A percentile compares a stretch with the other conserved stretches of the same genome.
These are phyloP conservation scores for Fundulus diaphanus DNA, from an alignment of 2,797 vertebrate species.

Conservation along the genomic window DNA sequence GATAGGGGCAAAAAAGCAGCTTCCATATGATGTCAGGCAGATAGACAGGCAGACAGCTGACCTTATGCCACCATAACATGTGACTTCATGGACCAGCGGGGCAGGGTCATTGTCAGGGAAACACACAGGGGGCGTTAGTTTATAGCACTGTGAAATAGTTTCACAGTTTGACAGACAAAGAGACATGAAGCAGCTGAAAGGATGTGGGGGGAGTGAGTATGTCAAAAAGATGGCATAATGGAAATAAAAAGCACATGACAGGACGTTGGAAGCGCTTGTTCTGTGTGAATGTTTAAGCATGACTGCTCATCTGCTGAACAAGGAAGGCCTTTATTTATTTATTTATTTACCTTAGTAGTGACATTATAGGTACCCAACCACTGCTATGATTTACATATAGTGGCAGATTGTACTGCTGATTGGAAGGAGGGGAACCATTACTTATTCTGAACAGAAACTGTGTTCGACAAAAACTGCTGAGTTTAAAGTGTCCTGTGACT, in stretches of 20 bases:
- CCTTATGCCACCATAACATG: slow-evolving; percentile 25
- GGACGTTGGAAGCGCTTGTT: slow-evolving; percentile 24
- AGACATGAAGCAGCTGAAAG: slow-evolving; percentile 15
- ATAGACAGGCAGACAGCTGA: slow-evolving; percentile 63
- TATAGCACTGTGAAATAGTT: slow-evolving; percentile 44
- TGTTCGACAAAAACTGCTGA: too few relatives aligned
- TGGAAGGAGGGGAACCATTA: neutral
- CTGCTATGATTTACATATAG: slow-evolving; percentile 34
- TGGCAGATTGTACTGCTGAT: neutral
- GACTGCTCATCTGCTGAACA: slow-evolving; percentile 13
- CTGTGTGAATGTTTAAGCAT: slow-evolving; percentile 6
- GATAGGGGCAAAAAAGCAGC: slow-evolving; percentile 47
- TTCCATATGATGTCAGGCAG: slow-evolving; percentile 59
- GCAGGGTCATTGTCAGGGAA: slow-evolving; percentile 1
- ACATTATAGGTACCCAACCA: slow-evolving; percentile 66
- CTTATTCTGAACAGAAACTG: neutral
- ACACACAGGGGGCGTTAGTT: slow-evolving; percentile 39
- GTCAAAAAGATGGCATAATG: slow-evolving; percentile 26
- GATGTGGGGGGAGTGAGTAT: slow-evolving; percentile 7
- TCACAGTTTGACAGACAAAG: slow-evolving; percentile 1
- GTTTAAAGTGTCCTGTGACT: too few relatives aligned
- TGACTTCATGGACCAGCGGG: slow-evolving; percentile 24
- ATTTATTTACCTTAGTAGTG: slow-evolving; percentile 51
- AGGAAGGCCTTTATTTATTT: too few relatives aligned
- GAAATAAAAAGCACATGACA: slow-evolving; percentile 77